A percentile compares a stretch with the other conserved stretches of the same genome.
These are phyloP conservation scores for Mustela nigripes DNA, from an alignment of 2,113 vertebrate species.

Conservation along the genomic window DNA sequence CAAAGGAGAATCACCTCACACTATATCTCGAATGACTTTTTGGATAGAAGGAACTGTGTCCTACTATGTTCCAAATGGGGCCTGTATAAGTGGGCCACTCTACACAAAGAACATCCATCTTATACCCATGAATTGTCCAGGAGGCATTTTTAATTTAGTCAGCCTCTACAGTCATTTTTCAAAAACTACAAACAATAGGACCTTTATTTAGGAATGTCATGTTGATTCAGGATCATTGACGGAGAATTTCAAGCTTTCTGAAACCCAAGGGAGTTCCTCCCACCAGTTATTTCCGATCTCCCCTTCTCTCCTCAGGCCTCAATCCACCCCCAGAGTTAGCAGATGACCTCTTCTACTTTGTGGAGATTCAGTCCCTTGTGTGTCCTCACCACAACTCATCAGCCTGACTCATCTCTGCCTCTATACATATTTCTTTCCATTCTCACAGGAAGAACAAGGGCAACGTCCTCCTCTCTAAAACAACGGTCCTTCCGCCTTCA, in stretches of 20 bases:
- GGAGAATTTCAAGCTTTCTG: slow-evolving; percentile 19
- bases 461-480: slow-evolving; percentile 15
- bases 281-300: neutral
- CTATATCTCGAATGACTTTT: neutral
- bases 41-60: neutral
- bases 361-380: neutral
- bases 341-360: slow-evolving; percentile 8
- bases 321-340: neutral
- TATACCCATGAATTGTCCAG: slow-evolving; percentile 1
- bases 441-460: neutral
- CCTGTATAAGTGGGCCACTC: slow-evolving; percentile 61
- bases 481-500: neutral
- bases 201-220: slow-evolving; percentile 64
- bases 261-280: neutral
- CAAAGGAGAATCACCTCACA: neutral
- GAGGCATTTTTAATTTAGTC: slow-evolving; percentile 68
- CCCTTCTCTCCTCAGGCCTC: neutral
- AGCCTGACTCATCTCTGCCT: neutral
- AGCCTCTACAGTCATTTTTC: slow-evolving; percentile 70
- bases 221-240: slow-evolving; percentile 52
- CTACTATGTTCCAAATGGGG: slow-evolving; percentile 12
- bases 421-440: neutral
- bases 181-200: slow-evolving; percentile 65
- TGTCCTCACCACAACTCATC: neutral
- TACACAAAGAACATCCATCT: slow-evolving; percentile 62